A percentile compares a stretch with the other conserved stretches of the same genome.
These are phyloP conservation scores for Psylliodes chrysocephalus DNA, from an alignment of 2,888 invertebrate species.

Conservation along the genomic window DNA sequence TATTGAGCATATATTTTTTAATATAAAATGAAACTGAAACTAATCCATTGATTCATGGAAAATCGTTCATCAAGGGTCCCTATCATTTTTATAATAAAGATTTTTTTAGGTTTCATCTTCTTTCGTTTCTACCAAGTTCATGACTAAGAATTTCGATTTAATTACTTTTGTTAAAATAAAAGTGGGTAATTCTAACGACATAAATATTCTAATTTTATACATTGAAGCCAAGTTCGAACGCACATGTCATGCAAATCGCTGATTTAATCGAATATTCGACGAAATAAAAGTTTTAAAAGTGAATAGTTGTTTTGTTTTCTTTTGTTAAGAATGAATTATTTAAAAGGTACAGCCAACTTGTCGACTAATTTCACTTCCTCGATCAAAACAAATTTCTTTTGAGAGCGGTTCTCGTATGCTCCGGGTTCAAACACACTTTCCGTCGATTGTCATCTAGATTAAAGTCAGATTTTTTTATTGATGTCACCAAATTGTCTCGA, in stretches of 20 bases:
- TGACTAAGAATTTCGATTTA: too few species aligned
- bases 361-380: neutral
- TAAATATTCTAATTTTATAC: neutral
- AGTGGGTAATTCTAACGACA: neutral
- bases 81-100: too few species aligned
- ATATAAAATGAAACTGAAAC: too few species aligned
- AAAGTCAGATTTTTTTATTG: too few species aligned
- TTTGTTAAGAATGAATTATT: constrained; percentile 1
- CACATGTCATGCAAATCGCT: neutral
- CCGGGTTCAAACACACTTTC: neutral
- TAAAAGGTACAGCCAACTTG: neutral
- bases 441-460: too few species aligned
- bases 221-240: neutral
- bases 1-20: too few species aligned
- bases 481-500: too few species aligned
- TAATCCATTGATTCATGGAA: too few species aligned
- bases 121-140: too few species aligned
- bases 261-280: neutral
- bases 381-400: constrained; percentile 5
- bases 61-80: too few species aligned
- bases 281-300: neutral
- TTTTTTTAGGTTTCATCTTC: too few species aligned
- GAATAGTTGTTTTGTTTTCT: neutral
- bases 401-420: neutral
- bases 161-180: neutral